Conservation (phyloP, 2,113 vertebrate genomes). For the Apodemus sylvaticus region DNA sequence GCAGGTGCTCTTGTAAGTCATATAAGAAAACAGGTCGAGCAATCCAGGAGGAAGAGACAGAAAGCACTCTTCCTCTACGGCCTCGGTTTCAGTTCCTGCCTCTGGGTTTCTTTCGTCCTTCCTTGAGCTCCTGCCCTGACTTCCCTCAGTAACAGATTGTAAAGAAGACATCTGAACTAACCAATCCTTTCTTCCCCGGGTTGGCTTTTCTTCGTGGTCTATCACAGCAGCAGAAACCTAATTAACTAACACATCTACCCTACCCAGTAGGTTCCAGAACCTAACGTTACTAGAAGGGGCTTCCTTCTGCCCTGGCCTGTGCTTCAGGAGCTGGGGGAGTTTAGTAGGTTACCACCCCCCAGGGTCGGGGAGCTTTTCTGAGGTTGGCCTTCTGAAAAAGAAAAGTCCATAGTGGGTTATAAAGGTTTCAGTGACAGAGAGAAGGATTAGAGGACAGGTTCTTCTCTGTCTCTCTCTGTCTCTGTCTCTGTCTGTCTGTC, state of each 20-base stretch:
- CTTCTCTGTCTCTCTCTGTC: background rate
- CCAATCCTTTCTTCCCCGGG: background rate
- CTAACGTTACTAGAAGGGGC: background rate
- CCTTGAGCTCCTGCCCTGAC: background rate
- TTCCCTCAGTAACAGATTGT: background rate
- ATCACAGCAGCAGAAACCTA: background rate
- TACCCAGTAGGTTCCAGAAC: fast-evolving
- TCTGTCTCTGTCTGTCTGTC: too few relatives aligned
- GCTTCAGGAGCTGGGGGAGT: fast-evolving
- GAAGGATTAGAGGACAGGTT: fast-evolving
- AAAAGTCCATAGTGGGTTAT: fast-evolving
- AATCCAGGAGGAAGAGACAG: background rate
- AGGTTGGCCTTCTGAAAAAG: background rate
- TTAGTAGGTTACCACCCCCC: background rate
- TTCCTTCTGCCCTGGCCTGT: background rate
- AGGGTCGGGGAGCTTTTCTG: background rate
- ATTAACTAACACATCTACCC: background rate
- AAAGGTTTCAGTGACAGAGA: background rate
- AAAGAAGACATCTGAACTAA: background rate
- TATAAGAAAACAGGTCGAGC: background rate
- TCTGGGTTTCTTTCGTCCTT: background rate
- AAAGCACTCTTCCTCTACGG: background rate
- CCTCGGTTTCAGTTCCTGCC: background rate
- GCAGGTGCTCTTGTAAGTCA: background rate
- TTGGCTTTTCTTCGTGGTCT: background rate